A percentile compares a stretch with the other conserved stretches of the same genome.
Evolutionary conservation across 2,113 vertebrate genomes (phyloP).

Genomic region (Amphilophus citrinellus): DNA sequence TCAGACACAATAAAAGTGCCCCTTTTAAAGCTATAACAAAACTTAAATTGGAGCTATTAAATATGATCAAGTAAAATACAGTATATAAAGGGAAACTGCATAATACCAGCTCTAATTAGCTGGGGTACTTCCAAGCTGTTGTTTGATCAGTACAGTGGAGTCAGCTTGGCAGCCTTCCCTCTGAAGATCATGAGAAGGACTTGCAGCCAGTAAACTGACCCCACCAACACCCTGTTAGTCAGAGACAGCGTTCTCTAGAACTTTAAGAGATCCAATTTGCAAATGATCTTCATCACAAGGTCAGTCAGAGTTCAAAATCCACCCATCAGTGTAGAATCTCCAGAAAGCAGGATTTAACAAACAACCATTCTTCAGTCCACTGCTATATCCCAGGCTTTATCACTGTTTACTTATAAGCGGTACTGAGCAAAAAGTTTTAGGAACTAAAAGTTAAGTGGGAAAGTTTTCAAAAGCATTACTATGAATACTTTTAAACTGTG

Average conservation of each 20-base stretch:
- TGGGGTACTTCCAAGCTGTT: conserved; percentile 15
- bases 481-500: conserved; percentile 3
- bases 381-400: neutral
- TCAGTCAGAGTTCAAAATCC: neutral
- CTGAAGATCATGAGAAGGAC: conserved; percentile 25
- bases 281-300: conserved; percentile 24
- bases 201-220: conserved; percentile 41
- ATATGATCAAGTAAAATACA: neutral
- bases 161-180: conserved; percentile 44
- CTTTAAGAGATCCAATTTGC: conserved; percentile 15
- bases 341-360: neutral
- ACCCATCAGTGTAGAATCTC: neutral
- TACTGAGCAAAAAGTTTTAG: neutral
- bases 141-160: conserved; percentile 31
- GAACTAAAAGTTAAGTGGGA: neutral
- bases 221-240: neutral
- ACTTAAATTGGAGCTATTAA: conserved; percentile 13
- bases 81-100: neutral
- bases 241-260: neutral
- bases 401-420: neutral
- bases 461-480: neutral
- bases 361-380: neutral
- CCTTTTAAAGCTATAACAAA: conserved; percentile 18
- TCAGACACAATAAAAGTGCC: neutral
- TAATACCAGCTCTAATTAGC: conserved; percentile 38